Conservation (phyloP, 2,888 invertebrate genomes). For the Stenotaenia linearis region DNA sequence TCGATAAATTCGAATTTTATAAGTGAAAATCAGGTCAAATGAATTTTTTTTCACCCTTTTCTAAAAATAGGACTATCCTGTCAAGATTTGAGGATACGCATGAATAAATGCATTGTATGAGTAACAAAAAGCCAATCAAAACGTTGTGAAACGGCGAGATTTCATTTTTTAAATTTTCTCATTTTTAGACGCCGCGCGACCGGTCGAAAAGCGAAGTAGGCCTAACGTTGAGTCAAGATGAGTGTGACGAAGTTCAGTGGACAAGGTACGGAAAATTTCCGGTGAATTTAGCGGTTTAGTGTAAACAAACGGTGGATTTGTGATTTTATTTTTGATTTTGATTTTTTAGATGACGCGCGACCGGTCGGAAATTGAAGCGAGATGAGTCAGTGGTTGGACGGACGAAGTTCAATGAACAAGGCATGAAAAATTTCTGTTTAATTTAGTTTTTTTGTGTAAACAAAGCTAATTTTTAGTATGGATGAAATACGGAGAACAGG, state of each 20-base stretch:
- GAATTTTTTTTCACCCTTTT: not conserved
- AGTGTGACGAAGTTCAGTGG: too few relatives aligned
- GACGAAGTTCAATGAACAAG: not conserved
- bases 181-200: not conserved
- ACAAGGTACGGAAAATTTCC: too few relatives aligned
- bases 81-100: not conserved
- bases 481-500: not conserved
- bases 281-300: too few relatives aligned
- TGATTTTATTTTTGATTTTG: not conserved
- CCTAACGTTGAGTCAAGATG: too few relatives aligned
- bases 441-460: not conserved
- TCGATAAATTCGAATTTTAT: not conserved
- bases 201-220: not conserved
- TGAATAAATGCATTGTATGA: not conserved
- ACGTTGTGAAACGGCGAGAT: not conserved
- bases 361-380: not conserved
- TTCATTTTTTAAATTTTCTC: too few relatives aligned
- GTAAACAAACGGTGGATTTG: too few relatives aligned
- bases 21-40: not conserved
- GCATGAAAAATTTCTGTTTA: not conserved
- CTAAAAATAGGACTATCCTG: not conserved
- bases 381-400: not conserved
- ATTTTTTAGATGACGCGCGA: not conserved
- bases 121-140: not conserved
- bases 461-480: not conserved